Percentiles rank a stretch among this genome's conserved stretches.
These are phyloP conservation scores for Colostygia pectinataria DNA, from an alignment of 2,888 invertebrate genomes.

Conservation along the genomic window DNA sequence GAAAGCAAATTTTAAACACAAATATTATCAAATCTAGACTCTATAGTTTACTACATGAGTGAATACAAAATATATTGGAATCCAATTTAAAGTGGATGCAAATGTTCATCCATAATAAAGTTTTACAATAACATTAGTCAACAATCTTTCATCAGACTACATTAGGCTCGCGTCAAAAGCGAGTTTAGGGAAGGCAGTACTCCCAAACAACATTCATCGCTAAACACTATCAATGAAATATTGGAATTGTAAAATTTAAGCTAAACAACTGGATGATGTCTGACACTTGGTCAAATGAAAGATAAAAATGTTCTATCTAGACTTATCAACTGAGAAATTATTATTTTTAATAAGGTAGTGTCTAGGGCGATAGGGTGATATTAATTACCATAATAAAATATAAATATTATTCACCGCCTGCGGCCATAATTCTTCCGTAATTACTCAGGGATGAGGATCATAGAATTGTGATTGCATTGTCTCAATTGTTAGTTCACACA, in stretches of 20 bases:
- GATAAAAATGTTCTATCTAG: constrained; percentile 4
- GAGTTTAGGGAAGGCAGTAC: constrained; percentile 47
- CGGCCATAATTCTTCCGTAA: constrained; percentile 17
- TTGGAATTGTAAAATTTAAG: constrained; percentile 30
- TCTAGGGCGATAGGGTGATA: too few relatives aligned
- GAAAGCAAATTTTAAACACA: constrained; percentile 10
- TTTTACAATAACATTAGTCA: constrained; percentile 48
- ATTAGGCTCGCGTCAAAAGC: constrained; percentile 53
- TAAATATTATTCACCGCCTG: constrained; percentile 21
- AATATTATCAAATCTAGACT: constrained; percentile 17
- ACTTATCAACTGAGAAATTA: constrained; percentile 12
- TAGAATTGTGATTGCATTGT: constrained; percentile 17
- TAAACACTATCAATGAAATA: constrained; percentile 42
- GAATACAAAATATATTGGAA: constrained; percentile 39
- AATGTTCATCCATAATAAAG: constrained; percentile 52
- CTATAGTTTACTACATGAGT: constrained; percentile 30
- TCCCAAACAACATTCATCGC: constrained; percentile 46
- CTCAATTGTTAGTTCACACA: constrained; percentile 12
- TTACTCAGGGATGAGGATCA: constrained; percentile 5
- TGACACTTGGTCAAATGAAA: constrained; percentile 10
- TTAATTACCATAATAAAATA: not conserved
- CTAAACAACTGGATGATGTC: constrained; percentile 10
- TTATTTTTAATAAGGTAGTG: too few relatives aligned
- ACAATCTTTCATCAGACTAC: constrained; percentile 44
- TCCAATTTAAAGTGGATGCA: constrained; percentile 46